A percentile compares a stretch with the other conserved stretches of the same genome.
Evolutionary conservation across 1,140 invertebrate genomes (phyloP).

Genomic region (Paralvinella palmiformis): DNA sequence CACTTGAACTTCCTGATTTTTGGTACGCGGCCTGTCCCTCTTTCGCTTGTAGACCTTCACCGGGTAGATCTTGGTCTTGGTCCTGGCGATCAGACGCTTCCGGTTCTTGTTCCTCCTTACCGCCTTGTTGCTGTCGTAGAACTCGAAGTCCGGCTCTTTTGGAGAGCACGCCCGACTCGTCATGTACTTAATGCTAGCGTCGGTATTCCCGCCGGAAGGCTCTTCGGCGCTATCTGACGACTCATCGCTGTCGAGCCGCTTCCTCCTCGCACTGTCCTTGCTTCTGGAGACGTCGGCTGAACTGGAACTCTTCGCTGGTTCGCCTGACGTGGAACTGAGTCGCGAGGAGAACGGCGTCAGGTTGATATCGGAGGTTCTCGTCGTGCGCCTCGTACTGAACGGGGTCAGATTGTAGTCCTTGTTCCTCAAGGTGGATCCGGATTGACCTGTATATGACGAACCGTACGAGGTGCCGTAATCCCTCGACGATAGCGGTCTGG

Average conservation of each 20-base stretch:
- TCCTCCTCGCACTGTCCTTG: neutral
- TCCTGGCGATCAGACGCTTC: constrained; percentile 12
- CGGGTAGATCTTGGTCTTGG: constrained; percentile 20
- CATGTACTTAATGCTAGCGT: constrained; percentile 15
- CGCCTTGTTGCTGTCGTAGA: neutral
- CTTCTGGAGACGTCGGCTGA: neutral
- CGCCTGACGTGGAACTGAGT: neutral
- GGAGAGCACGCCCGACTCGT: constrained; percentile 15
- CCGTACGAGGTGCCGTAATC: neutral
- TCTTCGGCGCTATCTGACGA: constrained; percentile 18
- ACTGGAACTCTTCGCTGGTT: neutral
- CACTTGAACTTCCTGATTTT: constrained; percentile 9
- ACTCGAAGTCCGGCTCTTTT: constrained; percentile 12
- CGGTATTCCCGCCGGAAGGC: constrained; percentile 2
- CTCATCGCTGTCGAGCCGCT: neutral
- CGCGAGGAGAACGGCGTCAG: constrained; percentile 7
- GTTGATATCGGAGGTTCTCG: neutral
- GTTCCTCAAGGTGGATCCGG: neutral
- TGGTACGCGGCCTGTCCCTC: constrained; percentile 3
- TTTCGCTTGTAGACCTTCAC: constrained; percentile 6
- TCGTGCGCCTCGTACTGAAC: neutral
- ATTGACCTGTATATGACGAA: neutral
- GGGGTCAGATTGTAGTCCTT: constrained; percentile 10
- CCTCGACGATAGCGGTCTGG: neutral
- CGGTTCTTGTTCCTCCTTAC: neutral